A percentile compares a stretch with the other conserved stretches of the same genome.
phyloP scores from a whole-genome alignment of 1,140 invertebrate genomes.

The Lepidotrigona ventralis region DNA sequence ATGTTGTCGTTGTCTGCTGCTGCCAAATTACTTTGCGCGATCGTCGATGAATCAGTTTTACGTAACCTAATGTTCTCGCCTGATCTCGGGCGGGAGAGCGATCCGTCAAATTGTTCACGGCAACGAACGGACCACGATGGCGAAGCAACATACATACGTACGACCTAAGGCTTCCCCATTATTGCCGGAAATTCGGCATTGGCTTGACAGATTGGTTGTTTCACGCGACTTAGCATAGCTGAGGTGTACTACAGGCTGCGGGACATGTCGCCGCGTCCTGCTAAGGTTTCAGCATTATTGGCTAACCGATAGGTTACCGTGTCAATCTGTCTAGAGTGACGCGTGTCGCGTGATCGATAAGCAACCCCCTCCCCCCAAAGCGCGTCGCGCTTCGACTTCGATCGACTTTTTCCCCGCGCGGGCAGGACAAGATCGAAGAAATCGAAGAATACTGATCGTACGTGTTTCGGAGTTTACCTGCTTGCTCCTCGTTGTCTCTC shows the following conservation, averaged over 20 bases:
- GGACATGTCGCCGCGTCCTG: conserved; percentile 36
- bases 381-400: conserved; percentile 1
- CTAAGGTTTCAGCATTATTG: conserved; percentile 74
- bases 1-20: too few relatives aligned
- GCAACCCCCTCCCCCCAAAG: conserved; percentile 1
- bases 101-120: conserved; percentile 9
- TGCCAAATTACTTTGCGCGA: background rate
- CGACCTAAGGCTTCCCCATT: conserved; percentile 17
- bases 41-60: background rate
- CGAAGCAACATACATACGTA: background rate
- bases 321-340: conserved; percentile 68
- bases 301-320: conserved; percentile 71
- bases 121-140: background rate
- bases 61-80: background rate
- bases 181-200: conserved; percentile 52
- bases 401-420: conserved; percentile 24
- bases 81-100: background rate
- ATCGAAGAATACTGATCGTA: too few relatives aligned
- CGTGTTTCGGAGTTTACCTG: too few relatives aligned
- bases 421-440: too few relatives aligned
- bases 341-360: conserved; percentile 61
- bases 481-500: too few relatives aligned
- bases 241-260: conserved; percentile 46
- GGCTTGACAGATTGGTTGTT: conserved; percentile 34
- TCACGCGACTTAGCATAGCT: conserved; percentile 64